phyloP scores from a whole-genome alignment of 2,888 invertebrate species.

The Pseudococcus longispinus region DNA sequence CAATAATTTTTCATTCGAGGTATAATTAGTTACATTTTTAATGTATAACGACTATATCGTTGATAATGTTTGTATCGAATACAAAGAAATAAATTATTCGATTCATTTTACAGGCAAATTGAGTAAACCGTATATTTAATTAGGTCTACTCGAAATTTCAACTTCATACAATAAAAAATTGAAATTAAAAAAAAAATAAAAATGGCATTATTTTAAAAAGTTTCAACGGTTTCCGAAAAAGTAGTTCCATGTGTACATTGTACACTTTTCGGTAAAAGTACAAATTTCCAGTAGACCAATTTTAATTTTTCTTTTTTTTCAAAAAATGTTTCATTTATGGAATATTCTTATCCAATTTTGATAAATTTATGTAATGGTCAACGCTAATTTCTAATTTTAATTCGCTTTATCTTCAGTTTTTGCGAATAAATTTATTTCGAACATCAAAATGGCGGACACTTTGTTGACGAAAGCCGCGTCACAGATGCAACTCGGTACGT shows the following conservation, averaged over 20 bases:
- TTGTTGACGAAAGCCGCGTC: neutral
- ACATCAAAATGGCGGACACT: neutral
- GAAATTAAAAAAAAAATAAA: slow-evolving; percentile 19
- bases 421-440: neutral
- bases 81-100: too few species aligned
- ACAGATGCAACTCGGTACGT: neutral
- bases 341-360: neutral
- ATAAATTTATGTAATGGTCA: neutral
- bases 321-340: neutral
- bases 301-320: neutral
- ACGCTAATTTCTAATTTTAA: neutral
- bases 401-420: neutral
- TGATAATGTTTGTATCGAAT: too few species aligned
- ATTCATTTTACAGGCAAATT: neutral
- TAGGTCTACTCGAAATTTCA: neutral
- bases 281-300: neutral
- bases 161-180: neutral
- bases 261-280: neutral
- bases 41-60: too few species aligned
- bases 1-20: too few species aligned
- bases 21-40: too few species aligned
- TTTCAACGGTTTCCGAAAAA: slow-evolving; percentile 37
- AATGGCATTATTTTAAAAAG: neutral
- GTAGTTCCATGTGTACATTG: slow-evolving; percentile 26
- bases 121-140: neutral